Percentiles rank a stretch among this genome's conserved stretches.
Evolutionary conservation across 2,888 invertebrate species (phyloP).

Genomic region (Cheilosia scutellata): DNA sequence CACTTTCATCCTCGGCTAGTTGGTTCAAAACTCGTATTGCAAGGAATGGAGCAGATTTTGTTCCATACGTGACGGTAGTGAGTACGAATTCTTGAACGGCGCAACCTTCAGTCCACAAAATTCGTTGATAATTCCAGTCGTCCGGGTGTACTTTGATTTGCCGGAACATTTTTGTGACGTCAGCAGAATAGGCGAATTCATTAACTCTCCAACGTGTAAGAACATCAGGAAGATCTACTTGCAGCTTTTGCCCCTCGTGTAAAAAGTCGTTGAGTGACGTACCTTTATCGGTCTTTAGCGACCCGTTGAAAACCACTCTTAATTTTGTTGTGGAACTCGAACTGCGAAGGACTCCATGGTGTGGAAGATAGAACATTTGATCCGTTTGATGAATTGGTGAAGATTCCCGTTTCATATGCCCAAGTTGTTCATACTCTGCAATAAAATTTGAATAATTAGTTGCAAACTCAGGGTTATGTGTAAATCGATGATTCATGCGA

Average conservation of each 20-base stretch:
- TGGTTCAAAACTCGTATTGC: not conserved
- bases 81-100: not conserved
- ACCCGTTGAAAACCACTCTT: slow-evolving; percentile 36
- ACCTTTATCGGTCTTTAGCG: slow-evolving; percentile 6
- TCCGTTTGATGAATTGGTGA: no score
- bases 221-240: slow-evolving; percentile 29
- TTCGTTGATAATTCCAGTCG: slow-evolving; percentile 25
- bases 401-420: no score
- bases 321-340: slow-evolving; percentile 32
- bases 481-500: no score
- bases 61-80: slow-evolving; percentile 11
- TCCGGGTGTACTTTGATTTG: slow-evolving; percentile 21
- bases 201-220: slow-evolving; percentile 12
- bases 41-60: slow-evolving; percentile 9
- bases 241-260: not conserved
- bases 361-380: no score
- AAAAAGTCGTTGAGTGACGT: slow-evolving; percentile 6
- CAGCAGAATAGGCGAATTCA: slow-evolving; percentile 7
- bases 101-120: not conserved
- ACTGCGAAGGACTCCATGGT: not conserved
- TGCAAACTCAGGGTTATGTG: no score
- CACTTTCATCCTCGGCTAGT: slow-evolving; percentile 3
- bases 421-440: no score
- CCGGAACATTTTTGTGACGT: slow-evolving; percentile 37
- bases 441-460: no score